Evolutionary conservation across 53 echinoderm and acorn worm species (phyloP).

Genomic region (Arbacia lixula): DNA sequence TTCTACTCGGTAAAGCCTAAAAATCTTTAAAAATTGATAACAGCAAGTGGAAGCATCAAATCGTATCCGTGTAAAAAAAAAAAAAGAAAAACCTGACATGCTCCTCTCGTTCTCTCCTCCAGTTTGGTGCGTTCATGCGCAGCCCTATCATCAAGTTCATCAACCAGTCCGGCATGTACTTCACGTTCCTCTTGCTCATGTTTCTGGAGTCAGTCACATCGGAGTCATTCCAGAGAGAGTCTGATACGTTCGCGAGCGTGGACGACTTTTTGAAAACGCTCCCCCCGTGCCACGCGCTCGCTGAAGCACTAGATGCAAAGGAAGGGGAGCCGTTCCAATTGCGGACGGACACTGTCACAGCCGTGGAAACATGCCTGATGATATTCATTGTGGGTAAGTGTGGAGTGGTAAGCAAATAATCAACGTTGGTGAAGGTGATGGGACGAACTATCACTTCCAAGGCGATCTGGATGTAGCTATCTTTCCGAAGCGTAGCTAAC

Average conservation of each 20-base stretch:
- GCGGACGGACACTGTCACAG: background rate
- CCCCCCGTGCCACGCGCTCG: background rate
- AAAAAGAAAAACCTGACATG: too few relatives aligned
- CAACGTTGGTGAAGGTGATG: too few relatives aligned
- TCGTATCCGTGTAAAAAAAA: too few relatives aligned
- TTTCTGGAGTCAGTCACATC: constrained; percentile 79
- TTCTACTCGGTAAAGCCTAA: too few relatives aligned
- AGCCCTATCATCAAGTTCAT: constrained; percentile 92
- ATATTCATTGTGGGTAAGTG: too few relatives aligned
- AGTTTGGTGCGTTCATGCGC: constrained; percentile 74
- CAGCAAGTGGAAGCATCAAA: too few relatives aligned
- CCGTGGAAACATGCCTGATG: background rate
- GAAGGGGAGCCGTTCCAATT: background rate
- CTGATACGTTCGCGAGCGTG: background rate
- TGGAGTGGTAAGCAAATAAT: too few relatives aligned
- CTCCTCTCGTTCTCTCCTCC: too few relatives aligned
- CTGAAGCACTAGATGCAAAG: background rate
- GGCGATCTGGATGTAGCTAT: too few relatives aligned
- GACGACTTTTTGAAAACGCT: background rate
- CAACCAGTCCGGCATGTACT: constrained; percentile 79
- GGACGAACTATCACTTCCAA: too few relatives aligned
- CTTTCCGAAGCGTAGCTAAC: too few relatives aligned
- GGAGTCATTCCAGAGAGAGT: background rate
- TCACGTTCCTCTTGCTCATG: constrained; percentile 73
- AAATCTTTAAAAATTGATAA: too few relatives aligned